Conservation (phyloP, 2,797 vertebrate genomes). For the Yasuhikotakia modesta region DNA sequence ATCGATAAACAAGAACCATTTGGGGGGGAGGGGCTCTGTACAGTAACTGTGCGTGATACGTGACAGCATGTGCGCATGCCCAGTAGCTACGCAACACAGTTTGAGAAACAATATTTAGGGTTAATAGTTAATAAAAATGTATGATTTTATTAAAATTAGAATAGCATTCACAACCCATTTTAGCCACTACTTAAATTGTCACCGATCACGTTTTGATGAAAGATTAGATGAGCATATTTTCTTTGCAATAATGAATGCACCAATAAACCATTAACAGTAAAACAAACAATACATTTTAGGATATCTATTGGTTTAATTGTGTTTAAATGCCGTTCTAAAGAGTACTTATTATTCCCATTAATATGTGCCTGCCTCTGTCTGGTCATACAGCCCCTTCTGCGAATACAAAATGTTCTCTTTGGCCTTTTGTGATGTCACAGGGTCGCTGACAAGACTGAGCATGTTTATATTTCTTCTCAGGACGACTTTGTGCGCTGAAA, state of each 20-base stretch:
- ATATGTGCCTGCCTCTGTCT: background rate
- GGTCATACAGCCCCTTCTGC: conserved; percentile 1
- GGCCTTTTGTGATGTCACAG: conserved; percentile 12
- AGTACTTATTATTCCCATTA: conserved; percentile 7
- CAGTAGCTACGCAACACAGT: too few species aligned
- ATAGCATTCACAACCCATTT: too few species aligned
- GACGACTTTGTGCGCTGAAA: conserved; percentile 18
- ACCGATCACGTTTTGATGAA: background rate
- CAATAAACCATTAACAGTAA: background rate
- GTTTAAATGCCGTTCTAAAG: background rate
- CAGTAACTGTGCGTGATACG: too few species aligned
- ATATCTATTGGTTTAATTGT: background rate
- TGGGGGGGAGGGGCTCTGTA: too few species aligned
- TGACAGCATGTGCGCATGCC: too few species aligned
- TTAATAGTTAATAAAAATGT: too few species aligned
- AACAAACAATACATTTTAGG: background rate
- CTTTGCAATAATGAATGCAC: background rate
- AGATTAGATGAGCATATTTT: background rate
- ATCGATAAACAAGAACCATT: too few species aligned
- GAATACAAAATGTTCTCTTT: conserved; percentile 6
- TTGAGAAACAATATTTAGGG: too few species aligned
- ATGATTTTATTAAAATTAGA: too few species aligned
- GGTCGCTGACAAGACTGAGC: conserved; percentile 14
- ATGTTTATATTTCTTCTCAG: conserved; percentile 7
- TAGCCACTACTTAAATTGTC: too few species aligned